Base-by-base conservation (phyloP, 2,888 invertebrate genomes). In the Drosophila pegasa region DNA sequence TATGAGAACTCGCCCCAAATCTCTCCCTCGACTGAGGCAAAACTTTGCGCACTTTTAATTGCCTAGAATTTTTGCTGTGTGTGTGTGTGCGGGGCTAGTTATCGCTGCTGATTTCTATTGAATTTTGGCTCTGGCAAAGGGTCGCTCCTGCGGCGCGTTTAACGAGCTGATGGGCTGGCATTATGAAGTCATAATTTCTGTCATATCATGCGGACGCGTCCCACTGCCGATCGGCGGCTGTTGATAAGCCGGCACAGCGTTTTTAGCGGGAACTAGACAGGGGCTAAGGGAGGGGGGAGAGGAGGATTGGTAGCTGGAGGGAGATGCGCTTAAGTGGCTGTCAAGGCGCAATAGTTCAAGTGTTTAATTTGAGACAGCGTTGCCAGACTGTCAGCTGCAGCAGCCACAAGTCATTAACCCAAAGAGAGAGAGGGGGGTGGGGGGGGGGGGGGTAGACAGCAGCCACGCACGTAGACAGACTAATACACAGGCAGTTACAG, bases 111-210 rank as follows among this genome's bases (percentile, higher is more conserved):
- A 70, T 74, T 70, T 71, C 75, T 78, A 78, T 77, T 71, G 77
- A 76, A 78, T 76, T 73, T 45, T 43, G 38, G 47, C 40, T 40
- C 10, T 48, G 22, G 27, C 25, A 27, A 51, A 52, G 65, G 64
- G 61, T 48, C 64, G 41, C 52, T 54, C 27, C 31, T 54, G 41
- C 16, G 14, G 37, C 14, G 16, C 35, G 20, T 41, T 61, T 54
- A 60, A 56, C 47, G 60, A 73, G 54, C 58, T 57, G 67, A 57
- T 63, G 63, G 51, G 25, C 55, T 55, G 29, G 59, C 69, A 82
- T 87, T 84, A 84, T 84, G 86, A 87, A 84, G 83, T 74, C 87
- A 85, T 87, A 83, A 87, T 85, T 80, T 85, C 52, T 85, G 86
- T 74, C 87, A 72, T 82, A 85, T 87, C 84, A 87, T 81, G 77